phyloP scores from a whole-genome alignment of 2,888 invertebrate genomes.

The Periphyllus acericola region DNA sequence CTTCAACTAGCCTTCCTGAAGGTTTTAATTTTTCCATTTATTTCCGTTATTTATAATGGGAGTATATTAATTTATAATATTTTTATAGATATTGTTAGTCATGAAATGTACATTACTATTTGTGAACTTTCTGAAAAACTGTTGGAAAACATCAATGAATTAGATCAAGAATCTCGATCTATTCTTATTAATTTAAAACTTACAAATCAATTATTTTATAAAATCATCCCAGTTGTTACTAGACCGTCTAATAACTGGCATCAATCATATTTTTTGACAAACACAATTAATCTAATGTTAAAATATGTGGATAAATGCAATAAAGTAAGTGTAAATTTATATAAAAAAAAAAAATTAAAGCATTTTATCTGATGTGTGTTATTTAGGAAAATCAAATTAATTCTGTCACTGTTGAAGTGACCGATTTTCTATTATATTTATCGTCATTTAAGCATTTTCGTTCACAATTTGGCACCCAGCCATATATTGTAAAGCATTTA shows the following conservation, averaged over 20 bases:
- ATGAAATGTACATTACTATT: constrained; percentile 45
- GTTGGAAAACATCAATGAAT: constrained; percentile 34
- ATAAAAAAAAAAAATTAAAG: background rate
- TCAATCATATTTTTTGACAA: constrained; percentile 27
- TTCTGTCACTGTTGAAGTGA: constrained; percentile 50
- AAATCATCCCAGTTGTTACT: constrained; percentile 36
- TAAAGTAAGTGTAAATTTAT: constrained; percentile 19
- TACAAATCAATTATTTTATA: constrained; percentile 45
- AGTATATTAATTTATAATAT: no score
- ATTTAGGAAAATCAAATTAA: constrained; percentile 50
- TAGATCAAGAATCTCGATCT: constrained; percentile 33
- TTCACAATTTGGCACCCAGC: constrained; percentile 52
- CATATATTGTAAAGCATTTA: constrained; percentile 45
- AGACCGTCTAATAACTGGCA: constrained; percentile 14
- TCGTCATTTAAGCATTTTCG: constrained; percentile 43
- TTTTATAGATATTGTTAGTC: constrained; percentile 9
- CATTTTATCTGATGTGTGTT: background rate
- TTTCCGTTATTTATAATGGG: no score
- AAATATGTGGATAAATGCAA: constrained; percentile 37
- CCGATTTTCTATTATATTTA: constrained; percentile 48
- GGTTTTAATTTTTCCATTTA: constrained; percentile 22
- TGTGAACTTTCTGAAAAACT: constrained; percentile 46
- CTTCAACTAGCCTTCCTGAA: background rate
- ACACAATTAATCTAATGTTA: constrained; percentile 42
- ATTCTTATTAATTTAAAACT: constrained; percentile 43